Conservation (phyloP, 2,797 vertebrate species). For the Aratinga solstitialis region DNA sequence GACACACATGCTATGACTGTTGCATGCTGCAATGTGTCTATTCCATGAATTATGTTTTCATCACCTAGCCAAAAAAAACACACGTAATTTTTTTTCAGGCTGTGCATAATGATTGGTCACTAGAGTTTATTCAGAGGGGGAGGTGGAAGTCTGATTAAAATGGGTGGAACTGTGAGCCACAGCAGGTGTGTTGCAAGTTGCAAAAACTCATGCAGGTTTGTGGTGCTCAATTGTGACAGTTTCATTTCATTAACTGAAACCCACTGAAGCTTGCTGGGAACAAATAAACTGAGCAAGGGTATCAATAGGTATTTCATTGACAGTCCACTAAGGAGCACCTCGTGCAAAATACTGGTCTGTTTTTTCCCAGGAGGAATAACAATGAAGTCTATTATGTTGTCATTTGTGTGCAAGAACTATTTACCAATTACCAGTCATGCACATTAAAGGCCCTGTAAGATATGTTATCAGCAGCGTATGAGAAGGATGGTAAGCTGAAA, state of each 20-base stretch:
- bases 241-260: neutral
- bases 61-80: neutral
- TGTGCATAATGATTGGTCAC: neutral
- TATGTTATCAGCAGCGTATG: neutral
- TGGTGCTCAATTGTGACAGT: neutral
- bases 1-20: neutral
- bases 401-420: neutral
- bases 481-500: neutral
- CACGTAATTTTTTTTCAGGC: neutral
- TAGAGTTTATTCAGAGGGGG: neutral
- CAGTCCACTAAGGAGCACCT: neutral
- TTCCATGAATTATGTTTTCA: neutral
- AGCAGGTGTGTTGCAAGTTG: neutral
- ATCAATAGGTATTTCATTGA: neutral
- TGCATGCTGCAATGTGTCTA: neutral
- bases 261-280: neutral
- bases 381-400: neutral
- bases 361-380: neutral
- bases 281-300: neutral
- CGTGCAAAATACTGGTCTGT: neutral
- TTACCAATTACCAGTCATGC: neutral
- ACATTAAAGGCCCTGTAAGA: neutral
- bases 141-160: neutral
- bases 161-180: neutral
- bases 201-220: neutral